Percentiles rank a stretch among this genome's conserved stretches.
These are phyloP conservation scores for Macrotis lagotis DNA, from an alignment of 2,113 vertebrate genomes.

Conservation along the genomic window DNA sequence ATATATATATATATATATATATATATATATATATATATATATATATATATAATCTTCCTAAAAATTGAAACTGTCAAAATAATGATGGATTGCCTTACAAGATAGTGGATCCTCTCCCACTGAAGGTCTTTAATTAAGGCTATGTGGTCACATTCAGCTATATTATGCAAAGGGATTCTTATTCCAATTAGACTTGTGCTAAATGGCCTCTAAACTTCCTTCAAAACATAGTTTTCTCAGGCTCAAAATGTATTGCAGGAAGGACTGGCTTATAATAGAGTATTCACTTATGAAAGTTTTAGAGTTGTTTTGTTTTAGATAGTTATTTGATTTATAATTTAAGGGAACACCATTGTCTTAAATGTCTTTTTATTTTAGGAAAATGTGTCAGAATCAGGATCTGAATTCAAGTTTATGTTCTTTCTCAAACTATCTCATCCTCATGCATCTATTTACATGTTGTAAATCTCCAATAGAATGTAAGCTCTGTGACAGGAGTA, in stretches of 20 bases:
- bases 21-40: not conserved
- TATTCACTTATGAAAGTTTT: not conserved
- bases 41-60: not conserved
- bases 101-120: not conserved
- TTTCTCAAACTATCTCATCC: not conserved
- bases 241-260: not conserved
- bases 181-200: not conserved
- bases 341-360: not conserved
- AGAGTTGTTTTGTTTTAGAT: not conserved
- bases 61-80: not conserved
- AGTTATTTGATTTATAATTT: not conserved
- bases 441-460: not conserved
- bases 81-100: not conserved
- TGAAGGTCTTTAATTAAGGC: not conserved
- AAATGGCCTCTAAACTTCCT: not conserved
- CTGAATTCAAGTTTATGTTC: not conserved
- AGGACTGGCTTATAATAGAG: not conserved
- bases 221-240: not conserved
- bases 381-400: not conserved
- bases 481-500: not conserved
- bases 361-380: not conserved
- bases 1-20: not conserved
- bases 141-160: not conserved
- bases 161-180: not conserved
- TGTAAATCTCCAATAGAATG: not conserved